Evolutionary conservation across 2,113 vertebrate genomes (phyloP).

Genomic region (Lathamus discolor): DNA sequence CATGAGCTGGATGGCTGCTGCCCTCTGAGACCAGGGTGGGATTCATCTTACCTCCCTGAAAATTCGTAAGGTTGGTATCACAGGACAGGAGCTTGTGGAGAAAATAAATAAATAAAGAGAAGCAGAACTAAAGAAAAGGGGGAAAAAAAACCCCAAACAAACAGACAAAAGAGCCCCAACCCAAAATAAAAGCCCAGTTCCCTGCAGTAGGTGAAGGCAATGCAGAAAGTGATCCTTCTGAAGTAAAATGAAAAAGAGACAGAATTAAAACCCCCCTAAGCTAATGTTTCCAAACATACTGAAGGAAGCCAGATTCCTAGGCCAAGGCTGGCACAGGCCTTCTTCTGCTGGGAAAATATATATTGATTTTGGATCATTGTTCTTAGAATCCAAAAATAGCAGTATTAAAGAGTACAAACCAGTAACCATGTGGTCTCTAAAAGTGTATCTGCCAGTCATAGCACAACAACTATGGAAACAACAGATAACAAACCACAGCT

Average conservation of each 20-base stretch:
- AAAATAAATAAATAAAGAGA: not conserved
- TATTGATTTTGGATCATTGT: slow-evolving; percentile 50
- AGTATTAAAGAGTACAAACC: slow-evolving; percentile 18
- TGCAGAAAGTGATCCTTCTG: not conserved
- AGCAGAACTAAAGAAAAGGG: not conserved
- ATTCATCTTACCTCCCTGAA: not conserved
- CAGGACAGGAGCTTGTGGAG: not conserved
- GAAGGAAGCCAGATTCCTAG: slow-evolving; percentile 1
- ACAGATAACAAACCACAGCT: not conserved
- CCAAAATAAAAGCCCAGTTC: not conserved
- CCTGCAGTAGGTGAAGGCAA: not conserved
- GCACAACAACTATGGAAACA: not conserved
- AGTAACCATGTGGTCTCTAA: not conserved
- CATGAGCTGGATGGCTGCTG: not conserved
- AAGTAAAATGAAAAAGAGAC: not conserved
- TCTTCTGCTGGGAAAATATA: slow-evolving; percentile 35
- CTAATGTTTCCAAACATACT: not conserved
- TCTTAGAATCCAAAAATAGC: slow-evolving; percentile 8
- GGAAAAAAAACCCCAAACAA: not conserved
- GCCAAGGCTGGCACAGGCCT: slow-evolving; percentile 19
- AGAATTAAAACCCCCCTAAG: not conserved
- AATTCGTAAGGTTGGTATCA: rapidly evolving
- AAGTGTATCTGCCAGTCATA: not conserved
- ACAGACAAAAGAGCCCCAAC: not conserved
- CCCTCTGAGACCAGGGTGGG: not conserved